Conservation (phyloP, 2,797 vertebrate genomes). For the Columba guinea region DNA sequence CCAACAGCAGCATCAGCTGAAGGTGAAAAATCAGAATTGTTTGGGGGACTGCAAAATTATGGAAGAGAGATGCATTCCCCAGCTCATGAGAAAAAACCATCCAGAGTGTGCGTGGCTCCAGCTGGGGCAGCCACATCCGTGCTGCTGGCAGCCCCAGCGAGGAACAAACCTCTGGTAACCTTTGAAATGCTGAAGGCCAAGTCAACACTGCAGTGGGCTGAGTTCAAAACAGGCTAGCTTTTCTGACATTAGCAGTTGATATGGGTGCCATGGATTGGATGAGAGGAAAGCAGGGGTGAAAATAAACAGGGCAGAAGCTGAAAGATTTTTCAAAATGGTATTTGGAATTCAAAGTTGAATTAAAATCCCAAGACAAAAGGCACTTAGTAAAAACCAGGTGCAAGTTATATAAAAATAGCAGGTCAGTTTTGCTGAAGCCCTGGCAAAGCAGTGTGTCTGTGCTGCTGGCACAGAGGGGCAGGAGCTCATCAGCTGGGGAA, state of each 20-base stretch:
- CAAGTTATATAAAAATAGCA: background rate
- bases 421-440: background rate
- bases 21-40: background rate
- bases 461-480: background rate
- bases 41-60: background rate
- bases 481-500: background rate
- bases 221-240: background rate
- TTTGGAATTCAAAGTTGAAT: background rate
- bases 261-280: fast-evolving
- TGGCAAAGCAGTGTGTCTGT: background rate
- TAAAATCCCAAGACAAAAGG: background rate
- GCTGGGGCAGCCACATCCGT: background rate
- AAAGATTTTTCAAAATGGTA: background rate
- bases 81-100: background rate
- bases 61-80: background rate
- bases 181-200: background rate
- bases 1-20: background rate
- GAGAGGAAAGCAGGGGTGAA: background rate
- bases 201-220: background rate
- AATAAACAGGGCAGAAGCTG: background rate
- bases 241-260: background rate
- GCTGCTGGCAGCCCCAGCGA: background rate
- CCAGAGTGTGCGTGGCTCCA: fast-evolving
- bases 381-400: background rate
- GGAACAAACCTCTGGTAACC: background rate